Conservation (phyloP, 1,140 invertebrate species). For the Drosophila kanapiae region DNA sequence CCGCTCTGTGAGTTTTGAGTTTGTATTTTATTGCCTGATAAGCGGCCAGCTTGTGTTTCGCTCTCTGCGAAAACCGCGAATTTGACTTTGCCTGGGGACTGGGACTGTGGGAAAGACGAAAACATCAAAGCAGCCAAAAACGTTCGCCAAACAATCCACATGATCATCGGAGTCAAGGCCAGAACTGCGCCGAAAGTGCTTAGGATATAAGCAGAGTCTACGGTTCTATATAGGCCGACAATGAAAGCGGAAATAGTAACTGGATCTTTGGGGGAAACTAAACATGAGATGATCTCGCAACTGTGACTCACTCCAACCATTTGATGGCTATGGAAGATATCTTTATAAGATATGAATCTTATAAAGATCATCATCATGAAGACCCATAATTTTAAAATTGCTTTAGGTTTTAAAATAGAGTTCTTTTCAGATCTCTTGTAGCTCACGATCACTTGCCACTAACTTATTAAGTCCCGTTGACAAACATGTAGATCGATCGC, state of each 20-base stretch:
- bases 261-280: background rate
- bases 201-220: conserved; percentile 11
- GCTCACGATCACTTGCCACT: too few relatives aligned
- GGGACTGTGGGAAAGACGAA: conserved; percentile 25
- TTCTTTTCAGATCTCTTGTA: too few relatives aligned
- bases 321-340: background rate
- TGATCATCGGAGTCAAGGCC: conserved; percentile 34
- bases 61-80: conserved; percentile 26
- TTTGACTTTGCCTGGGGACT: background rate
- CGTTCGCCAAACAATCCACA: conserved; percentile 45
- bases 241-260: conserved; percentile 20
- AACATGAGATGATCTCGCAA: conserved; percentile 4
- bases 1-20: conserved; percentile 42
- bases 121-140: conserved; percentile 39
- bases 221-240: background rate
- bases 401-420: too few relatives aligned
- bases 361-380: too few relatives aligned
- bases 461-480: too few relatives aligned
- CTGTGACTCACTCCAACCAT: background rate
- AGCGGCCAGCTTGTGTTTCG: conserved; percentile 31
- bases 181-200: conserved; percentile 21
- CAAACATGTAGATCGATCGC: too few relatives aligned
- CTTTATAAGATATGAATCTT: too few relatives aligned
- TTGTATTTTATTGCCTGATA: conserved; percentile 49
- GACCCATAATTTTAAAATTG: too few relatives aligned